Conservation (phyloP, 2,797 vertebrate species). For the Petrocephalus schoutedeni region DNA sequence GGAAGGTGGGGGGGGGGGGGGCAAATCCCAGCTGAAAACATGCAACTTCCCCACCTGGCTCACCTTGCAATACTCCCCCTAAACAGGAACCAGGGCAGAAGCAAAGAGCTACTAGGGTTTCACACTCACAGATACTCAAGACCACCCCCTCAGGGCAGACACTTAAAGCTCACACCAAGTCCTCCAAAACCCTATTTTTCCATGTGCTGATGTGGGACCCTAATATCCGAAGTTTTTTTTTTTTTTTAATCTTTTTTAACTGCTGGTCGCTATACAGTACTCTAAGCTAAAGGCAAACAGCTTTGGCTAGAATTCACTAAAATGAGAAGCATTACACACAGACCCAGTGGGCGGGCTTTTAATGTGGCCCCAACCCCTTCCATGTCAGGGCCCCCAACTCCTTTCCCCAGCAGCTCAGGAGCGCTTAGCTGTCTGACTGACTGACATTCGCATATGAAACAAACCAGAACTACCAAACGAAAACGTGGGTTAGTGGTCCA, state of each 20-base stretch:
- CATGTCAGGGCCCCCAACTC: neutral
- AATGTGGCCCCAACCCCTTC: neutral
- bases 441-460: neutral
- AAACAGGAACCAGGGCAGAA: neutral
- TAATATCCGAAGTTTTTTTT: slow-evolving; percentile 12
- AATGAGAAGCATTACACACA: neutral
- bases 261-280: neutral
- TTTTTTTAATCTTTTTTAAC: neutral
- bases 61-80: neutral
- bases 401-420: neutral
- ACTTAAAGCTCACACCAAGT: neutral
- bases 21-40: slow-evolving; percentile 8
- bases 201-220: slow-evolving; percentile 11
- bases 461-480: neutral
- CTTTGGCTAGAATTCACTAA: slow-evolving; percentile 6
- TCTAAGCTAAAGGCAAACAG: slow-evolving; percentile 3
- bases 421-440: neutral
- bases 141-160: neutral
- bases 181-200: neutral
- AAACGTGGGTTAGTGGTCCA: neutral
- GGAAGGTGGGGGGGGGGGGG: neutral
- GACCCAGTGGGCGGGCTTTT: neutral
- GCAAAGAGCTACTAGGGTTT: neutral
- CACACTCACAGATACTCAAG: neutral
- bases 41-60: neutral